Conservation (phyloP, 92 coral and sea anemone genomes). For the Desmophyllum pertusum region DNA sequence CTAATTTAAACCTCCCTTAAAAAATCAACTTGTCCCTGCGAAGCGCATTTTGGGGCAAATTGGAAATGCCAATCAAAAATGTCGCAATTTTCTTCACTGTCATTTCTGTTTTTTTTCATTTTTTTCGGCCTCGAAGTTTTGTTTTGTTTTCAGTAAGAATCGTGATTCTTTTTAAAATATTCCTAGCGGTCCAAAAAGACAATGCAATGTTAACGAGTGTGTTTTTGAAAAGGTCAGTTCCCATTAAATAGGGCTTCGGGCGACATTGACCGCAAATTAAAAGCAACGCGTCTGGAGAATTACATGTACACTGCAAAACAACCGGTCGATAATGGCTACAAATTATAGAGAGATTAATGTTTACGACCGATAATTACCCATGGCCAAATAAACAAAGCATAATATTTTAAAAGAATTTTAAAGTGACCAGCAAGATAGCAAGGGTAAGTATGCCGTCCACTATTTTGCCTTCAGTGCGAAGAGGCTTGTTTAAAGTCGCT, state of each 20-base stretch:
- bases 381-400: constrained; percentile 22
- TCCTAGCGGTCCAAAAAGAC: not conserved
- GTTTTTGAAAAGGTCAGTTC: not conserved
- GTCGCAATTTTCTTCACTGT: not conserved
- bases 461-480: not conserved
- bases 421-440: not conserved
- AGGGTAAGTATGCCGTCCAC: not conserved
- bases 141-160: not conserved
- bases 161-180: not conserved
- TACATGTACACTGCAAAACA: not conserved
- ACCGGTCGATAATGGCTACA: constrained; percentile 9
- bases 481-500: too few species aligned
- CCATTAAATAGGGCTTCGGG: not conserved
- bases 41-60: not conserved
- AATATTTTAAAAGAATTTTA: not conserved
- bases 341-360: constrained; percentile 1
- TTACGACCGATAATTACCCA: constrained; percentile 8
- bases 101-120: not conserved
- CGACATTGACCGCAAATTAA: not conserved
- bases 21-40: not conserved
- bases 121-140: not conserved
- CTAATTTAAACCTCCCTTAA: constrained; percentile 1
- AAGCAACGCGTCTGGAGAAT: constrained; percentile 4
- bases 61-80: not conserved
- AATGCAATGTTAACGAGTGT: not conserved